Evolutionary conservation across 92 coral and sea anemone genomes (phyloP).

Genomic region (Zoanthus gigantus): DNA sequence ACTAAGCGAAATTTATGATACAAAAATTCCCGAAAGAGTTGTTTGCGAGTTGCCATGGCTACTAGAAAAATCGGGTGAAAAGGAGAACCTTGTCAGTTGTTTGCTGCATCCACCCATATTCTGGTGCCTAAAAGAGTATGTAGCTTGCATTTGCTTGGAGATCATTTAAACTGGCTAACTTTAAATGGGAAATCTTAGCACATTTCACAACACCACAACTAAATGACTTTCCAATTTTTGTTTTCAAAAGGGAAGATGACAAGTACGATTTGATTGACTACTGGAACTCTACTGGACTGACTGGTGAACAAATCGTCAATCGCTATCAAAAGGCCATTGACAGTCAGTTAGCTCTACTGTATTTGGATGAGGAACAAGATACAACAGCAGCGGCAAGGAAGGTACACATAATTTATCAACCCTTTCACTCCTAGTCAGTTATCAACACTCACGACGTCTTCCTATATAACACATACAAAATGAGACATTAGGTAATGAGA

Average conservation of each 20-base stretch:
- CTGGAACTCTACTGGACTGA: constrained; percentile 76
- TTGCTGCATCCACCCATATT: constrained; percentile 67
- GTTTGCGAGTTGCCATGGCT: constrained; percentile 81
- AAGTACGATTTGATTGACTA: constrained; percentile 74
- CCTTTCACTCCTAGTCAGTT: no score
- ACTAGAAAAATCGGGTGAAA: constrained; percentile 64
- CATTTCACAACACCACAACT: not conserved
- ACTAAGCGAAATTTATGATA: constrained; percentile 65
- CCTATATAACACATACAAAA: no score
- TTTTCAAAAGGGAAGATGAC: constrained; percentile 63
- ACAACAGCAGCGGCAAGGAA: not conserved
- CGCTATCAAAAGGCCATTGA: constrained; percentile 65
- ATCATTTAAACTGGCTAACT: not conserved
- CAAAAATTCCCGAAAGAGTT: constrained; percentile 70
- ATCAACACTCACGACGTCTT: no score
- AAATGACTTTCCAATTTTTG: no score
- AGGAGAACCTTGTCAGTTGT: constrained; percentile 68
- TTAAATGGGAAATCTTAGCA: not conserved
- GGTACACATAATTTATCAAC: not conserved
- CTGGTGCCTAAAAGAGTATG: constrained; percentile 67
- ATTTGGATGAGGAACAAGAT: constrained; percentile 1
- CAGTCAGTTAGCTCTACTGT: constrained; percentile 76
- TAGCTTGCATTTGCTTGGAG: not conserved
- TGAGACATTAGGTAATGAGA: no score
- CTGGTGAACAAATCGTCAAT: constrained; percentile 76